Base-by-base conservation (phyloP, 1,140 invertebrate species). In the Pararge aegeria region DNA sequence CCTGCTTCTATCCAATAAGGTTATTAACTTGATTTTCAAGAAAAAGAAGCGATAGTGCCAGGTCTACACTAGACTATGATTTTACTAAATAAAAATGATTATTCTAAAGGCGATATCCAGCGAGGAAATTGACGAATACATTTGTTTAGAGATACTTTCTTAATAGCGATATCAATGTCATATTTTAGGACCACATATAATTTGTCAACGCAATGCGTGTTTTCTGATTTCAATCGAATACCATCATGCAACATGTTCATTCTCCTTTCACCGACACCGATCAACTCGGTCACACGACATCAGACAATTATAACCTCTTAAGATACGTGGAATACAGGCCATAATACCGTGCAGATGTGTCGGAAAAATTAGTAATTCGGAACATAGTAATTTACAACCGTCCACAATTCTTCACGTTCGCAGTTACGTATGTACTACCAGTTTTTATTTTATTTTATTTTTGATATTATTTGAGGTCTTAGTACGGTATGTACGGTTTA, bases 251-350 rank as follows among this genome's bases (percentile, higher is more conserved):
- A 20, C 24, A 40, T 16, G 52, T 46, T 55, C 29, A 40, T 21
- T 20, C 59, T 19, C 59, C 59, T 61, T 61, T 61, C 29, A 30
- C 29, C 10, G 29, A 10, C 59, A 55, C 59, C 29, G 34, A 16
- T n/a, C 52, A 61, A 30, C 52, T 50, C 51, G 59, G 59, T 61
- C 59, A 55, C 21, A 12, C n/a, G 12, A 30, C 24, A 0, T 5
- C n/a, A 20, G 10, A 15, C 59, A 2, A 55, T 30, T 55, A 21
- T 51, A 6, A 16, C 15, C 20, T n/a, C 20, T 61, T 6, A 21
- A 16, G 9, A 13, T 10, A 30, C 5, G 1, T 7, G 10, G 1
- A 7, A 30, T 30, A 30, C 29, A 30, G 29, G 5, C 10, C 34
- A 29, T 18, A 16, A 1, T 16, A 7, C 0, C 29, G 18, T 19